Evolutionary conservation across 2,888 invertebrate species (phyloP).

Genomic region (Archips xylosteana): DNA sequence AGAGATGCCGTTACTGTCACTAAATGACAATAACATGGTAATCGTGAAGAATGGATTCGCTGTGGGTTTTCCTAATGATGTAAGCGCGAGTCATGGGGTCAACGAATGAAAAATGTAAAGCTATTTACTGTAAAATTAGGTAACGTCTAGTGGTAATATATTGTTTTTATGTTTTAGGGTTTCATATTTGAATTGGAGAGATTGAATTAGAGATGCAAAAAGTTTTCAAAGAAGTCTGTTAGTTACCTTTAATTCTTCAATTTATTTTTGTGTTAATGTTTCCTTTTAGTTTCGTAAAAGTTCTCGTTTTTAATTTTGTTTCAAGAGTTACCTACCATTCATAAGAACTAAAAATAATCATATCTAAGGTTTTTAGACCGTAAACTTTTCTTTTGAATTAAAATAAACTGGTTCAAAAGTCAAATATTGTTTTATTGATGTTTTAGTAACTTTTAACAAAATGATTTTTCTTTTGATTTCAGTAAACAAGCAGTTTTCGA

Average conservation of each 20-base stretch:
- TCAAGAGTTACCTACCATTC: background rate
- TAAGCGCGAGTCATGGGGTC: slow-evolving; percentile 21
- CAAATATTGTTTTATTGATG: background rate
- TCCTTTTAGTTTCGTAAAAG: background rate
- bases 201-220: background rate
- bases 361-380: background rate
- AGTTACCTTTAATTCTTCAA: background rate
- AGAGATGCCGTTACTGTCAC: background rate
- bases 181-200: background rate
- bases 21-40: background rate
- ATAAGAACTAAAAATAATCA: background rate
- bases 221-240: background rate
- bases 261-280: background rate
- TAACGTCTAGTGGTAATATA: background rate
- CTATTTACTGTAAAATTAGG: background rate
- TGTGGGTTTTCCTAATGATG: slow-evolving; percentile 30
- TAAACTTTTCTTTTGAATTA: background rate
- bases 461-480: slow-evolving; percentile 69
- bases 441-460: slow-evolving; percentile 43
- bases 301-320: background rate
- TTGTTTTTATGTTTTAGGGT: too few relatives aligned
- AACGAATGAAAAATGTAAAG: background rate
- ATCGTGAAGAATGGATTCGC: background rate
- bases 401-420: background rate
- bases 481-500: slow-evolving; percentile 98